Conservation (phyloP, 2,797 vertebrate species). For the Discoglossus pictus region DNA sequence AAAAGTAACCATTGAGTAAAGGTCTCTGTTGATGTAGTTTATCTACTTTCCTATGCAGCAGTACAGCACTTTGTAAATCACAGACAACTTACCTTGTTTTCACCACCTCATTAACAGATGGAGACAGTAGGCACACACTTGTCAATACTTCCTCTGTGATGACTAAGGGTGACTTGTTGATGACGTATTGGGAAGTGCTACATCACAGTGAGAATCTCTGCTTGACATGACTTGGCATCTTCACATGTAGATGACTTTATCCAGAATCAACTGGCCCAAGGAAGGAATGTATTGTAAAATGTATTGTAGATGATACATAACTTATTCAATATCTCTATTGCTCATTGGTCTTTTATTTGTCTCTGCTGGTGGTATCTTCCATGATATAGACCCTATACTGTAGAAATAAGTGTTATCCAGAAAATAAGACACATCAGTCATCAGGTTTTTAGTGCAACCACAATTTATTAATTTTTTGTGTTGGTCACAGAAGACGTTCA, state of each 20-base stretch:
- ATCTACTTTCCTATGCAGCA: constrained; percentile 40
- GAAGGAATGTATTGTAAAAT: no score
- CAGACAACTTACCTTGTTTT: constrained; percentile 46
- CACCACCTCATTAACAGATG: constrained; percentile 2
- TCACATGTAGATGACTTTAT: constrained; percentile 9
- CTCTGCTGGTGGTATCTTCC: background rate
- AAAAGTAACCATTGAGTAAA: constrained; percentile 30
- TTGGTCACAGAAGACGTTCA: constrained; percentile 14
- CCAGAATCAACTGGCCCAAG: constrained; percentile 1
- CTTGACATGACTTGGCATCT: constrained; percentile 5
- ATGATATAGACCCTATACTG: constrained; percentile 1
- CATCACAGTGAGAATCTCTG: constrained; percentile 6
- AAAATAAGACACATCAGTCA: constrained; percentile 21
- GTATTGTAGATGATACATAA: background rate
- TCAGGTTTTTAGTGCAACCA: constrained; percentile 1
- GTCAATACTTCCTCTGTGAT: constrained; percentile 28
- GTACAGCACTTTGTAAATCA: constrained; percentile 19
- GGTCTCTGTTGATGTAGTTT: constrained; percentile 20
- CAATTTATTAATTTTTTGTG: constrained; percentile 15
- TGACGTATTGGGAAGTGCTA: constrained; percentile 38
- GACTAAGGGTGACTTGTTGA: constrained; percentile 14
- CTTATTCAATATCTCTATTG: background rate
- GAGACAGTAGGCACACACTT: constrained; percentile 34
- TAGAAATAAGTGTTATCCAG: constrained; percentile 5
- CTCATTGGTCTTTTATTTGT: constrained; percentile 9